Base-by-base conservation (phyloP, 2,888 invertebrate genomes). In the Orchestes rusci region DNA sequence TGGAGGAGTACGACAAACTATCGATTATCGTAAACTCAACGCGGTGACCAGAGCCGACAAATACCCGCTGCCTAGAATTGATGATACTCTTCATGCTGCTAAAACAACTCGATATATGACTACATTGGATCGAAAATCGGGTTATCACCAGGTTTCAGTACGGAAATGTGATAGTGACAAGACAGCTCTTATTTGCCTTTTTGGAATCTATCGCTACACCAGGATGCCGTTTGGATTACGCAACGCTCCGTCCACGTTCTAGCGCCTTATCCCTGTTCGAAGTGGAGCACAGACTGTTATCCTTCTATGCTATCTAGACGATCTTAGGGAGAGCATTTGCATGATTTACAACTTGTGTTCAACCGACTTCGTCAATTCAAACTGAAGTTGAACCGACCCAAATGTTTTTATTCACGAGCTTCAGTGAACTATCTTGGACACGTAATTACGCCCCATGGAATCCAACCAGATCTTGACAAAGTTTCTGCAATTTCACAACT, bases 241-340 rank as follows among this genome's bases (percentile, higher is more conserved):
- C 27, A 53, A 53, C 29, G 52, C 53, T 13, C 51, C 53, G 12
- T 20, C 48, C 5, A 46, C 51, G n/a, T 54, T 54, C 27, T 52
- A 54, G 20, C 18, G 54, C 4, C 30, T 54, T 20, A 54, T 54
- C 30, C 53, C 53, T 35, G 30, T 54, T 27, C 37, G 48, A 8
- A 19, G 32, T n/a, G 35, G 43, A 10, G 29, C 54, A 20, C 16
- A 17, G 28, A 29, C 43, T 38, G 32, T 54, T 13, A 8, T 20
- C 10, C 18, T 50, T 10, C 37, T 54, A 32, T 48, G 45, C 7
- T 54, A 54, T 42, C 32, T 52, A 23, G 31, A 30, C 12, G 52
- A 54, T 29, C 45, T 54, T 29, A 16, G n/a, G n/a, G n/a, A n/a
- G n/a, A n/a, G n/a, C n/a, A n/a, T n/a, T n/a, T n/a, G n/a, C n/a